A percentile compares a stretch with the other conserved stretches of the same genome.
Evolutionary conservation across 2,113 vertebrate genomes (phyloP).

Genomic region (Verasper variegatus): DNA sequence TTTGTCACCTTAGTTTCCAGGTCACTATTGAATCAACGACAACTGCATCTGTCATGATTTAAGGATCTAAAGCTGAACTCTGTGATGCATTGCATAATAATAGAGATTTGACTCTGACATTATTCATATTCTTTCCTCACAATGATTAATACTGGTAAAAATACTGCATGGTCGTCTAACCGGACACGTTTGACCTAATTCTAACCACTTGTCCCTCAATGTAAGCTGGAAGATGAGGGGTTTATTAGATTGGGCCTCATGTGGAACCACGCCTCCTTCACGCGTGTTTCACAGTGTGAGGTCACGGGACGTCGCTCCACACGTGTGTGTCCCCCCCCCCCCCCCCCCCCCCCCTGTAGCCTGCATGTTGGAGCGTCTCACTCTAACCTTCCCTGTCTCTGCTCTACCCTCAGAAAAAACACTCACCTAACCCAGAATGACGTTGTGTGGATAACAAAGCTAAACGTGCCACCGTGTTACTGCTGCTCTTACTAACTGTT

Average conservation of each 20-base stretch:
- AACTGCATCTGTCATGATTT: neutral
- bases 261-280: slow-evolving; percentile 10
- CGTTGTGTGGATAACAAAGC: slow-evolving; percentile 39
- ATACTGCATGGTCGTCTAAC: no score
- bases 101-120: no score
- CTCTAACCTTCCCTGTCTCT: slow-evolving; percentile 62
- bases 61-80: neutral
- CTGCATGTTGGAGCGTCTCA: slow-evolving; percentile 35
- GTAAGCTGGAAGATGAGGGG: slow-evolving; percentile 9
- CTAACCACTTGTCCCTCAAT: neutral
- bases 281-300: slow-evolving; percentile 4
- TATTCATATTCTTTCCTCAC: neutral
- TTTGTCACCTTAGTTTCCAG: no score
- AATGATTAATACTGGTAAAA: neutral
- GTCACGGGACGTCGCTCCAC: slow-evolving; percentile 4
- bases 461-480: slow-evolving; percentile 25
- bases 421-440: slow-evolving; percentile 63
- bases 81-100: neutral
- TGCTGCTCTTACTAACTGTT: slow-evolving; percentile 60
- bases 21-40: no score
- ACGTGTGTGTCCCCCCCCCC: neutral
- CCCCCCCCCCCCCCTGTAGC: slow-evolving; percentile 2
- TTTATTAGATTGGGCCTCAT: neutral
- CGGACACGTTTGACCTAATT: neutral
- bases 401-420: slow-evolving; percentile 64